Percentiles rank a stretch among this genome's conserved stretches.
Conservation (phyloP, 2,797 vertebrate genomes). For the Microtus agrestis region DNA sequence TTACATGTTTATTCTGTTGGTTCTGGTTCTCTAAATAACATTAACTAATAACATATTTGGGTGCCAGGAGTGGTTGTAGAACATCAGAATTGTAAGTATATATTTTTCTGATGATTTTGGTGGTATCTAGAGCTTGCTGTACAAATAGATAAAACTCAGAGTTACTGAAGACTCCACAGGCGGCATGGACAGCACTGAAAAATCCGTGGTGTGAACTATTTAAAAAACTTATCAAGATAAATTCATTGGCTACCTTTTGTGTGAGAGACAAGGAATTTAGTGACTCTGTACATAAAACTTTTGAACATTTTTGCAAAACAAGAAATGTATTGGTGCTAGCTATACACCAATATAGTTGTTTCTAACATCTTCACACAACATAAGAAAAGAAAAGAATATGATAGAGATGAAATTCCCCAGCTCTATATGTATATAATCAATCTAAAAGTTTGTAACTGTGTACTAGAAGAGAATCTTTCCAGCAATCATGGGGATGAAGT, state of each 20-base stretch:
- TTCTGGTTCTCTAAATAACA: background rate
- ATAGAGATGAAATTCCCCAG: background rate
- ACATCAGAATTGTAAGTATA: background rate
- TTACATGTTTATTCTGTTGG: background rate
- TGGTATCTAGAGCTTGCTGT: background rate
- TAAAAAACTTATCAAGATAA: background rate
- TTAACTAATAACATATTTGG: background rate
- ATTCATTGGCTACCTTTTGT: background rate
- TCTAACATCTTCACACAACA: background rate
- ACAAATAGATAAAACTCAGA: background rate
- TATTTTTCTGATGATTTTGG: background rate
- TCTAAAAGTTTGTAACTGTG: background rate
- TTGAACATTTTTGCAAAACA: background rate
- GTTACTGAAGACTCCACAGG: background rate
- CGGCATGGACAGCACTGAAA: background rate
- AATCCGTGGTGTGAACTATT: background rate
- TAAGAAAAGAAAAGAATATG: background rate
- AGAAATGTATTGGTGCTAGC: background rate
- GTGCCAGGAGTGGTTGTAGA: background rate
- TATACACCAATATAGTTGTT: no score
- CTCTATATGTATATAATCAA: background rate
- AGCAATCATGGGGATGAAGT: background rate
- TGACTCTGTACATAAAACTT: background rate
- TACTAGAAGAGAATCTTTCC: background rate
- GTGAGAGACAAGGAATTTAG: background rate